Evolutionary conservation across 2,888 invertebrate genomes (phyloP), one percentile per base, ranked within the genome.

Genomic region (Drosophila formosana): DNA sequence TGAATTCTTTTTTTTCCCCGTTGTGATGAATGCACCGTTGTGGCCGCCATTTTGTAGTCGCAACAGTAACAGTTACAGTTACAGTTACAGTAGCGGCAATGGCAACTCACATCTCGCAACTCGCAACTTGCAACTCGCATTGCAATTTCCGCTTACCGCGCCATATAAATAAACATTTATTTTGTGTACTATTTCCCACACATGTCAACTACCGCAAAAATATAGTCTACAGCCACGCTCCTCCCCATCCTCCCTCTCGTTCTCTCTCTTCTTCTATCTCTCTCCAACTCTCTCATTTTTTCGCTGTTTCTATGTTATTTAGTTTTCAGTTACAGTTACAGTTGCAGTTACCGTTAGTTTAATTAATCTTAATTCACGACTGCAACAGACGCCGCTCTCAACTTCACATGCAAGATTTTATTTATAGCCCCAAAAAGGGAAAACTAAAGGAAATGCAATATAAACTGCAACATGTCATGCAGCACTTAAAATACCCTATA

Each of bases 341-440:
- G 78, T 55, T 77, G 62, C 60, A 66, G 66, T 69, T 72, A 57
- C 85, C 65, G 84, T 85, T 82, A 80, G 80, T 85, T 85, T 85
- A 85, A 85, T 85, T 85, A 85, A 85, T 85, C 85, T 85, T 85
- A 85, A 85, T 85, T 89, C 85, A 85, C 86, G 89, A 89, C 89
- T 71, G 72, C 70, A 89, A 66, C 89, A 89, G 88, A 81, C 69
- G 68, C 76, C 67, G 69, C 79, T 58, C 66, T 71, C 66, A 87
- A 80, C 89, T 86, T 83, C 87, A 86, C 89, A 83, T 77, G 78
- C 88, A 72, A 86, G 82, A 83, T 81, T 88, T 86, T 88, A 83
- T 83, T 83, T 83, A 83, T 88, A 72, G 89, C 78, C 71, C 9
- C 51, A 45, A 72, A 66, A 52, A 41, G 28, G 25, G 50, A 62